phyloP scores from a whole-genome alignment of 2,888 invertebrate genomes.

The Emmelina monodactyla region DNA sequence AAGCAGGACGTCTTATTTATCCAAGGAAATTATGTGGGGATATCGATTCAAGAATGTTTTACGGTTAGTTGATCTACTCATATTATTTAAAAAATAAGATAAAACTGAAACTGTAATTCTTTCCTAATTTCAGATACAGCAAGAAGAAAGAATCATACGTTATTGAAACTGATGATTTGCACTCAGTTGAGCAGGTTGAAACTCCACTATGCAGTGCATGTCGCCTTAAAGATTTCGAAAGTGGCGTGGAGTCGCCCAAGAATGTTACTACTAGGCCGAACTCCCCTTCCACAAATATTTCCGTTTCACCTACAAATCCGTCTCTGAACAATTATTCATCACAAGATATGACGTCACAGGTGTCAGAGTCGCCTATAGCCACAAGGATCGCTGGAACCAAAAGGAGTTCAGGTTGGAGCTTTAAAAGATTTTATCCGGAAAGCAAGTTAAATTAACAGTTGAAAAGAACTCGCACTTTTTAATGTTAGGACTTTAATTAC shows the following conservation, averaged over 20 bases:
- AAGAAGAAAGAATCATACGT: slow-evolving; percentile 64
- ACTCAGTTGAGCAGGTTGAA: slow-evolving; percentile 70
- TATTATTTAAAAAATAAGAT: background rate
- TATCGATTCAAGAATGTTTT: slow-evolving; percentile 78
- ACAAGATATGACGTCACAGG: slow-evolving; percentile 26
- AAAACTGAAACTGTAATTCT: background rate
- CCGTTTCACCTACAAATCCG: slow-evolving; percentile 28
- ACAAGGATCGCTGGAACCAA: slow-evolving; percentile 32
- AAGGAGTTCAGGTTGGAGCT: slow-evolving; percentile 48
- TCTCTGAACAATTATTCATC: slow-evolving; percentile 26
- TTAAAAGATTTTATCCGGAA: slow-evolving; percentile 33
- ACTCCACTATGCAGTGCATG: slow-evolving; percentile 84
- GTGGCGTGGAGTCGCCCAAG: slow-evolving; percentile 37
- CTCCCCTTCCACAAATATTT: slow-evolving; percentile 12
- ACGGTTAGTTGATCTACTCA: slow-evolving; percentile 39
- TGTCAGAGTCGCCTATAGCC: slow-evolving; percentile 33
- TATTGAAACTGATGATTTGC: slow-evolving; percentile 70
- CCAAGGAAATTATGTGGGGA: slow-evolving; percentile 85
- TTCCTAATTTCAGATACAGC: slow-evolving; percentile 45
- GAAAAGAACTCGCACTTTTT: too few relatives aligned
- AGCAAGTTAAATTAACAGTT: too few relatives aligned
- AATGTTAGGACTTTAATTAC: too few relatives aligned
- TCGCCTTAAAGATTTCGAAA: slow-evolving; percentile 59
- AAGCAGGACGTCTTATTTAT: slow-evolving; percentile 79
- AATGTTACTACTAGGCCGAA: slow-evolving; percentile 29